Evolutionary conservation across 2,113 vertebrate genomes (phyloP), one percentile per base, ranked within the genome.

Genomic region (Platycercus adscitus): DNA sequence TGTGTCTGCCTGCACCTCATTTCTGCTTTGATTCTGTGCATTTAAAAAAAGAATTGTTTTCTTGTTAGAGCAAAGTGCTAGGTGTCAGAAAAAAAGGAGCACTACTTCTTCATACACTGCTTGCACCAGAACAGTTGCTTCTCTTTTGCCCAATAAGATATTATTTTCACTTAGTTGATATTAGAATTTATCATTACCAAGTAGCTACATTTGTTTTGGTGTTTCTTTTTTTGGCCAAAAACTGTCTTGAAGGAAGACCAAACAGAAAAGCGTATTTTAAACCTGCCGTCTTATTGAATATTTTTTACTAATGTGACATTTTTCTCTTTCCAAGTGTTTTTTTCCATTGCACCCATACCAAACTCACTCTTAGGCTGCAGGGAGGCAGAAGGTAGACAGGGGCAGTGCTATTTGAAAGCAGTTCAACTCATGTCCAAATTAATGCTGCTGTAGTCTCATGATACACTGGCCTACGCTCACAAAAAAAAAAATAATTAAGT

Each of bases 261-360:
- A 69, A 43, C 5, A 82, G 49, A 81, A 79, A 88, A 86, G 13
- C 6, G 4, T 61, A 46, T 47, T 83, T 92, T 65, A 70, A 80
- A 70, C 24, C 23, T 80, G 64, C 35, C 5, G 4, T 77, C 71
- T 86, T 61, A 19, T 11, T 86, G 17, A 31, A 65, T 47, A 17
- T 21, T 26, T 61, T 80, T 91, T 69, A 53, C n/a, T 81, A 72
- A 86, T 55, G 44, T 28, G 44, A 69, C 17, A 24, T 70, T 92
- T 83, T 95, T 73, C 66, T 86, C 24, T 66, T 92, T 80, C 23
- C n/a, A 84, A 73, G 7, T 65, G 26, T 82, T 94, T 92, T 92
- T 90, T 90, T 86, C 86, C 61, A 10, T 19, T 66, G 11, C 29
- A 47, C 6, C 28, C 6, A 16, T 41, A 29, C 44, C 69, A 89